Conservation (phyloP, 1,140 invertebrate genomes). For the Tetraneura akinire region DNA sequence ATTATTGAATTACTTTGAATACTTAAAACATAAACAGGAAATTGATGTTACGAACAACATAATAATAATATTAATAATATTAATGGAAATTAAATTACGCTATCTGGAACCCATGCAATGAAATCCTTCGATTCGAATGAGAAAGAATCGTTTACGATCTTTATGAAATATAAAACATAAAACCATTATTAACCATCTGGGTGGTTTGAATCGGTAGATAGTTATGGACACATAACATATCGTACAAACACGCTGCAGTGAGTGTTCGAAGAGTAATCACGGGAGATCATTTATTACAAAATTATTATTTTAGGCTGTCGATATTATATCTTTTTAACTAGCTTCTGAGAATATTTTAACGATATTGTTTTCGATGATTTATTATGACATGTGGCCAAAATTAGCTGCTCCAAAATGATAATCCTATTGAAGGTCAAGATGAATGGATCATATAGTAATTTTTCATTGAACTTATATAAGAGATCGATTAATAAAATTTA, state of each 20-base stretch:
- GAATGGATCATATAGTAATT: neutral
- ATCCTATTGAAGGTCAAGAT: neutral
- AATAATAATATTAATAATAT: slow-evolving; percentile 12
- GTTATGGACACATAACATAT: neutral
- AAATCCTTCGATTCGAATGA: neutral
- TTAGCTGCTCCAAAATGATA: neutral
- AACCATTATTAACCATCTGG: neutral
- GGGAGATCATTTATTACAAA: neutral
- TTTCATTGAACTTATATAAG: neutral
- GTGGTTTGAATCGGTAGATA: neutral
- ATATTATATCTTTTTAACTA: neutral
- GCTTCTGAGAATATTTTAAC: neutral
- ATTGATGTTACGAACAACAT: slow-evolving; percentile 16
- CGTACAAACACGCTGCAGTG: neutral
- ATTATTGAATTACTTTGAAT: slow-evolving; percentile 48
- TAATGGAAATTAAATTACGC: slow-evolving; percentile 23
- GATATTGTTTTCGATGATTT: neutral
- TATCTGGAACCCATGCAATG: neutral
- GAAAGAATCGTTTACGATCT: slow-evolving; percentile 7
- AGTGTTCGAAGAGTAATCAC: neutral
- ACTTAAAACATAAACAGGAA: slow-evolving; percentile 47
- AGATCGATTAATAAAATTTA: no score
- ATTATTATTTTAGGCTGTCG: no score
- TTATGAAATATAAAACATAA: slow-evolving; percentile 8
- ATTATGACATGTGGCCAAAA: neutral